A percentile compares a stretch with the other conserved stretches of the same genome.
These are phyloP conservation scores for Protosalanx chinensis DNA, from an alignment of 2,797 vertebrate species.

Conservation along the genomic window DNA sequence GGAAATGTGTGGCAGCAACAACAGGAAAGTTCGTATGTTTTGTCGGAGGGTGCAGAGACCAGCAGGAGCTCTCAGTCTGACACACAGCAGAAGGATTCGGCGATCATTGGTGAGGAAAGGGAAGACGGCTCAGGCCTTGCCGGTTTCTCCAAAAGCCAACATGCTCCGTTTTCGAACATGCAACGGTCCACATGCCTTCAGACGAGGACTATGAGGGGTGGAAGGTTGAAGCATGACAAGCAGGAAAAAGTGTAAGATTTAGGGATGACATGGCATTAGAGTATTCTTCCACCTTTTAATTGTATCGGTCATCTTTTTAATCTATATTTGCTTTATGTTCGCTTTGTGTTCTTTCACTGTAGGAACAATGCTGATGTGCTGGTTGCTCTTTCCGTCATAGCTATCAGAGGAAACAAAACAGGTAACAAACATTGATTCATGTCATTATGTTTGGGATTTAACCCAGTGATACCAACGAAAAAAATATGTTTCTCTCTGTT, in stretches of 20 bases:
- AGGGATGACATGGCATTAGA: too few species aligned
- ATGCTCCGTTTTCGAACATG: not conserved
- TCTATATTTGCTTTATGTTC: not conserved
- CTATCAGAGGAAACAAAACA: slow-evolving; percentile 53
- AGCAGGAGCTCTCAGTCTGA: not conserved
- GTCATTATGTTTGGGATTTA: not conserved
- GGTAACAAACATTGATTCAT: slow-evolving; percentile 42
- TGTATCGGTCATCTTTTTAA: not conserved
- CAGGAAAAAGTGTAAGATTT: slow-evolving; percentile 45
- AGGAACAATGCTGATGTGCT: slow-evolving; percentile 46
- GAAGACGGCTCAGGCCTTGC: slow-evolving; percentile 15
- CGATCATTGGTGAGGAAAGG: not conserved
- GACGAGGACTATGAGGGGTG: slow-evolving; percentile 19
- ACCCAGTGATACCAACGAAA: too few species aligned
- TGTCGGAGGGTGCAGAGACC: not conserved
- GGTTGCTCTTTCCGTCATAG: slow-evolving; percentile 48
- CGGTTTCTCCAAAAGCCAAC: slow-evolving; percentile 5
- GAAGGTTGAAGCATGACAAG: slow-evolving; percentile 18
- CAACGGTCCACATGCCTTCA: slow-evolving; percentile 44
- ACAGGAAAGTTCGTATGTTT: not conserved
- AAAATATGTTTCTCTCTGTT: not conserved
- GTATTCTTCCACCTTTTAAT: not conserved
- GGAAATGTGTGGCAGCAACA: not conserved
- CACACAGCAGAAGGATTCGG: slow-evolving; percentile 4
- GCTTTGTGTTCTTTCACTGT: slow-evolving; percentile 22